Evolutionary conservation across 2,888 invertebrate genomes (phyloP), one percentile per base, ranked within the genome.

Genomic region (Prosopocoilus inquinatus): DNA sequence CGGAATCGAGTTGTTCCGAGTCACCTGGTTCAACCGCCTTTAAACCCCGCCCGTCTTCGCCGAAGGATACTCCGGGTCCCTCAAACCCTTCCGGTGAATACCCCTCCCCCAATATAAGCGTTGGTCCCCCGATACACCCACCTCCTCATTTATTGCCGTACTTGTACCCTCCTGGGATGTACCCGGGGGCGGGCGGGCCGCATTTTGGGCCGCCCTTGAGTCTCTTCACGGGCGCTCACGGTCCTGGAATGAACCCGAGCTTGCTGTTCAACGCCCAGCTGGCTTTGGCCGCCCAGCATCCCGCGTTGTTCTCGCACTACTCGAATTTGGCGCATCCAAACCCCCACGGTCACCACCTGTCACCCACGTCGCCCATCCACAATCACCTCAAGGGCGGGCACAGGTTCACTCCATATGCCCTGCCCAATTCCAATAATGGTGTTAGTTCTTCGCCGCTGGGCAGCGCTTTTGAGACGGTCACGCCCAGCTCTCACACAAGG

Each of bases 51-150:
- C 70, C 75, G 0, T 79, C 81, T 3, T 81, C 82, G 70, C 84
- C 72, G 65, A 84, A 64, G 79, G 82, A 63, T 73, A 69, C 67
- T 15, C 76, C 78, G 16, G 82, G 84, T 1, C 83, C 85, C n/a
- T 84, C 84, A 62, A 66, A 74, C 46, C 78, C 85, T 64, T 65
- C 81, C 67, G 76, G 84, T 68, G 78, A 78, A 55, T 90, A 90
- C 63, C 93, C 93, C 0, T 88, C 92, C 61, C 95, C 95, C 13
- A 96, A 96, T 79, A 94, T 95, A 60, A 94, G 94, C 33, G 90
- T 96, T 38, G 96, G 95, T 48, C 95, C 95, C 38, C 94, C 94
- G 44, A 89, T 94, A 45, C 95, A 95, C 72, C 94, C 94, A 44
- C 93, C 94, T 48, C 87, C 92, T 34, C 89, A 88, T 77, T 82